A percentile compares a stretch with the other conserved stretches of the same genome.
Conservation (phyloP, 1,140 invertebrate genomes). For the Meloidogyne chitwoodi region DNA sequence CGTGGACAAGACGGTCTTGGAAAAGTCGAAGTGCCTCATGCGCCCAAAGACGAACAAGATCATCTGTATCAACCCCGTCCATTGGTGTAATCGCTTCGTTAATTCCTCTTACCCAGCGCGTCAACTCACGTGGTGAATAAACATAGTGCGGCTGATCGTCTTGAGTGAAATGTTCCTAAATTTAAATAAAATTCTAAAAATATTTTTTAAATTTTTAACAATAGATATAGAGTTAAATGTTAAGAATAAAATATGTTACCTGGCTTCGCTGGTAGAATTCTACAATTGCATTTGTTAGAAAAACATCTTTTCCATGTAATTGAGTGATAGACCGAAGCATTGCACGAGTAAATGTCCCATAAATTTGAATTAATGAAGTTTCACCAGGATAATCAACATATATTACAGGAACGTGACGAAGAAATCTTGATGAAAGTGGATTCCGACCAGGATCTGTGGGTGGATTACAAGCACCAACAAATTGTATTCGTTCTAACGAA, state of each 20-base stretch:
- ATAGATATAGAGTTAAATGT: background rate
- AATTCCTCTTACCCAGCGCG: conserved; percentile 96
- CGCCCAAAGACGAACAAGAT: conserved; percentile 91
- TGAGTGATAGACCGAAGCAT: conserved; percentile 88
- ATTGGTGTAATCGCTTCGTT: conserved; percentile 92
- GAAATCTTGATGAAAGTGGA: conserved; percentile 82
- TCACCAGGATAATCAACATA: conserved; percentile 99
- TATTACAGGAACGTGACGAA: conserved; percentile 92
- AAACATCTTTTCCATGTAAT: conserved; percentile 84
- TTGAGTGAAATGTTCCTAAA: conserved; percentile 86
- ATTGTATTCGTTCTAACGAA: conserved; percentile 91
- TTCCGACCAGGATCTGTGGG: conserved; percentile 98
- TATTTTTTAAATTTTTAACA: too few relatives aligned
- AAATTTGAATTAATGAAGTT: conserved; percentile 80
- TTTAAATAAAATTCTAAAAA: conserved; percentile 3
- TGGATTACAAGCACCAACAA: conserved; percentile 98
- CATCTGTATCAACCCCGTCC: conserved; percentile 83
- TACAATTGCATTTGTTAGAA: conserved; percentile 96
- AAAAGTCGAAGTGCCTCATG: conserved; percentile 95
- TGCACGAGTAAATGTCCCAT: conserved; percentile 93
- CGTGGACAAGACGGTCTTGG: conserved; percentile 85
- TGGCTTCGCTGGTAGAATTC: conserved; percentile 94
- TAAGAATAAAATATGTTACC: conserved; percentile 48
- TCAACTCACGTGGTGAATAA: conserved; percentile 93
- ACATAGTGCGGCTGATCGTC: conserved; percentile 98